phyloP scores from a whole-genome alignment of 2,888 invertebrate genomes.

The Nebria salina region DNA sequence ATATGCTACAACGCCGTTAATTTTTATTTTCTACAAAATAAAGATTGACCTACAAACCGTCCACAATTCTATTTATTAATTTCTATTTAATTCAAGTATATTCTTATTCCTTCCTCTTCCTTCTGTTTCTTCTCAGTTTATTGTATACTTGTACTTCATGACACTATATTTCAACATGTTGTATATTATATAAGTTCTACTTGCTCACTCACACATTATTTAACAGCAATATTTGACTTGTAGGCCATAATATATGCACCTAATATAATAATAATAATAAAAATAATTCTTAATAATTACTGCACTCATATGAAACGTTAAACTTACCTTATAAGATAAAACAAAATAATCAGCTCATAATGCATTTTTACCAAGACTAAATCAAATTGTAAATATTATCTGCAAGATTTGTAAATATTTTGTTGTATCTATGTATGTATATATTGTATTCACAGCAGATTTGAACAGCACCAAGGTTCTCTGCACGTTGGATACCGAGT shows the following conservation, averaged over 20 bases:
- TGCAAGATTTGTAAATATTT: constrained; percentile 53
- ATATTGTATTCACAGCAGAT: constrained; percentile 63
- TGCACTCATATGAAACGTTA: constrained; percentile 39
- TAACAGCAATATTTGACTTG: constrained; percentile 38
- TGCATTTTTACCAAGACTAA: constrained; percentile 24
- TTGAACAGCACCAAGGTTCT: constrained; percentile 58
- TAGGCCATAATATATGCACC: constrained; percentile 43
- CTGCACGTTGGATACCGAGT: constrained; percentile 66
- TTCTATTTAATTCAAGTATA: constrained; percentile 47
- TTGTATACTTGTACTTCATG: constrained; percentile 49
- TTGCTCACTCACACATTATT: constrained; percentile 50
- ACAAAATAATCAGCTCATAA: constrained; percentile 34
- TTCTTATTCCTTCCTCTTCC: constrained; percentile 50
- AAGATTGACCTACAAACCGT: constrained; percentile 39
- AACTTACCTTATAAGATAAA: constrained; percentile 29
- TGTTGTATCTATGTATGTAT: constrained; percentile 55
- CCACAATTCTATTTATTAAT: constrained; percentile 48
- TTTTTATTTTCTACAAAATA: constrained; percentile 24
- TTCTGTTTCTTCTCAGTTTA: constrained; percentile 62
- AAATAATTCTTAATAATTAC: constrained; percentile 36
- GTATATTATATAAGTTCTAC: constrained; percentile 47
- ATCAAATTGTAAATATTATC: constrained; percentile 34
- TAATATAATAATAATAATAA: constrained; percentile 27
- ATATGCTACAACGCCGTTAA: constrained; percentile 33
- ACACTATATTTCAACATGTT: constrained; percentile 48